phyloP scores from a whole-genome alignment of 2,888 invertebrate species.

The Phrixothrix hirtus region DNA sequence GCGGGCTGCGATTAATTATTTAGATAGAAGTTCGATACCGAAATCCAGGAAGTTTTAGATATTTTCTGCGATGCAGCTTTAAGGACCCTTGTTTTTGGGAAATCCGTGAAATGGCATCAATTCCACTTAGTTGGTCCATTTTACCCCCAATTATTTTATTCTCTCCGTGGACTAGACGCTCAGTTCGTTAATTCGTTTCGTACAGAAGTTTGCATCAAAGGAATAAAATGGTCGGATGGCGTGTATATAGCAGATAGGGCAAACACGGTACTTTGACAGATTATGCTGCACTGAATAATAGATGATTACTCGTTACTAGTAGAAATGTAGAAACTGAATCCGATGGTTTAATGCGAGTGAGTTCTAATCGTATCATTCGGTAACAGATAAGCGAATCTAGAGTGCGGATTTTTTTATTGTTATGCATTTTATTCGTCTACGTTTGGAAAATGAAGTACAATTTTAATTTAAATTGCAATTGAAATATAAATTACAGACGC shows the following conservation, averaged over 20 bases:
- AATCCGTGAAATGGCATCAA: slow-evolving; percentile 38
- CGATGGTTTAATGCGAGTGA: slow-evolving; percentile 26
- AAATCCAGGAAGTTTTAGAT: not conserved
- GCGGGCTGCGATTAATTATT: not conserved
- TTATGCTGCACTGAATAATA: slow-evolving; percentile 51
- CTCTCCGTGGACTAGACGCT: slow-evolving; percentile 34
- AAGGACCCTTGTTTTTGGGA: not conserved
- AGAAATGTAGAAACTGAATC: slow-evolving; percentile 32
- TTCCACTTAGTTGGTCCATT: slow-evolving; percentile 45
- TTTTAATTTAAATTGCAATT: no score
- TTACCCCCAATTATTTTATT: slow-evolving; percentile 45
- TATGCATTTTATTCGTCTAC: not conserved
- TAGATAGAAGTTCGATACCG: not conserved
- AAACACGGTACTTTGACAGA: slow-evolving; percentile 50
- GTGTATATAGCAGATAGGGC: slow-evolving; percentile 49
- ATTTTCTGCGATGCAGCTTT: not conserved
- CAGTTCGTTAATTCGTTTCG: slow-evolving; percentile 34
- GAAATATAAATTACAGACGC: no score
- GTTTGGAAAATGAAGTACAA: no score
- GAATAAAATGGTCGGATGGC: slow-evolving; percentile 35
- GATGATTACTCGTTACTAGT: slow-evolving; percentile 44
- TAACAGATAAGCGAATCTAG: slow-evolving; percentile 18
- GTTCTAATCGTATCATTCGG: slow-evolving; percentile 33
- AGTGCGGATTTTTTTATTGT: not conserved
- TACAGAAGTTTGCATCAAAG: slow-evolving; percentile 18